Conservation (phyloP, 2,113 vertebrate species). For the Rhinoderma darwinii region DNA sequence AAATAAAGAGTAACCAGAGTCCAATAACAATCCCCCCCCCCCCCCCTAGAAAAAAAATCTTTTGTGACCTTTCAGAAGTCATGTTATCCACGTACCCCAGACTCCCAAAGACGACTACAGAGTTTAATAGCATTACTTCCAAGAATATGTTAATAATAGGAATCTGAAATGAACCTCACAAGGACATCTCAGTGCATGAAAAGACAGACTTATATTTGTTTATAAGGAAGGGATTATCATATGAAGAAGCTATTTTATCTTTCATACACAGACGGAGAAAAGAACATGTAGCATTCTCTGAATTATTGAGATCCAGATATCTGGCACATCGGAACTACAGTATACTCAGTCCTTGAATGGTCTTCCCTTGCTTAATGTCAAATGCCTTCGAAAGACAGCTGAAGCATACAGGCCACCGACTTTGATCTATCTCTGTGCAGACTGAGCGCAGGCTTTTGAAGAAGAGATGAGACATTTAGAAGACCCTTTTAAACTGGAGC, state of each 20-base stretch:
- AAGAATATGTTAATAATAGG: background rate
- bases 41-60: background rate
- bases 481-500: constrained; percentile 68
- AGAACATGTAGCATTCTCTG: constrained; percentile 5
- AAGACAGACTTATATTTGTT: background rate
- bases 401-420: constrained; percentile 72
- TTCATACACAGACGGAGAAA: background rate
- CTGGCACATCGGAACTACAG: constrained; percentile 72
- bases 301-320: constrained; percentile 61
- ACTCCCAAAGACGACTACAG: background rate
- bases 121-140: background rate
- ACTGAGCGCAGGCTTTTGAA: constrained; percentile 73
- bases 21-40: background rate
- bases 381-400: constrained; percentile 75
- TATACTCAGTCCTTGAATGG: constrained; percentile 70
- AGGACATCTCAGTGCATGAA: background rate
- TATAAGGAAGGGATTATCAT: constrained; percentile 11
- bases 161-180: background rate
- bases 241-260: background rate
- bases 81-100: background rate
- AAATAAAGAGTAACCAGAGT: background rate
- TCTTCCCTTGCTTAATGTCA: constrained; percentile 73
- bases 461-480: constrained; percentile 73
- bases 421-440: constrained; percentile 76
- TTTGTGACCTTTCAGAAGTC: background rate